Conservation (phyloP, 2,113 vertebrate species). For the Odontophorus gujanensis region DNA sequence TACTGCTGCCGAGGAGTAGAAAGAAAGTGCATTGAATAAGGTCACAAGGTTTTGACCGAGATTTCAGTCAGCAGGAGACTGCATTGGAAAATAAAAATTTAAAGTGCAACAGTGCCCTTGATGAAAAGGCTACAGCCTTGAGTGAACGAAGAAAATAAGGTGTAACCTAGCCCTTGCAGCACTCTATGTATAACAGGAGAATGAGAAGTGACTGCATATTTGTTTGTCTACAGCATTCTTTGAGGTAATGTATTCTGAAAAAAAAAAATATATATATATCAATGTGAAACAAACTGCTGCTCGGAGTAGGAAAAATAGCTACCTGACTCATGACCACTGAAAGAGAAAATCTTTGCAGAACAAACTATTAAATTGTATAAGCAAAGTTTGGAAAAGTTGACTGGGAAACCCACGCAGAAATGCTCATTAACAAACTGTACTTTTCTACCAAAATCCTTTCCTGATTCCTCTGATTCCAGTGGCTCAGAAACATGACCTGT, state of each 20-base stretch:
- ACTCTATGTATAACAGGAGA: background rate
- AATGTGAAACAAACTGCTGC: slow-evolving; percentile 24
- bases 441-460: slow-evolving; percentile 8
- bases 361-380: slow-evolving; percentile 56
- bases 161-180: background rate
- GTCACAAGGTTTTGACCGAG: slow-evolving; percentile 68
- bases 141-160: slow-evolving; percentile 14
- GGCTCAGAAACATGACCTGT: slow-evolving; percentile 6
- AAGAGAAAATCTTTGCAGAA: slow-evolving; percentile 66
- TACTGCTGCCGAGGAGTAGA: slow-evolving; percentile 18
- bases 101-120: slow-evolving; percentile 49
- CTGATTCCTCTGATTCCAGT: slow-evolving; percentile 17
- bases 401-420: slow-evolving; percentile 36
- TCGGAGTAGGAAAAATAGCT: slow-evolving; percentile 34
- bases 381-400: slow-evolving; percentile 48
- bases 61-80: slow-evolving; percentile 61
- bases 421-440: background rate
- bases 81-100: slow-evolving; percentile 65
- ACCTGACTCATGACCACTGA: background rate
- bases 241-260: background rate
- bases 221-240: background rate
- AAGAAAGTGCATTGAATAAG: slow-evolving; percentile 31
- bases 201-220: background rate
- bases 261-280: background rate
- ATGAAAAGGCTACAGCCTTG: background rate